Evolutionary conservation across 1,140 invertebrate genomes (phyloP), one percentile per base, ranked within the genome.

Genomic region (Thaumetopoea pityocampa): DNA sequence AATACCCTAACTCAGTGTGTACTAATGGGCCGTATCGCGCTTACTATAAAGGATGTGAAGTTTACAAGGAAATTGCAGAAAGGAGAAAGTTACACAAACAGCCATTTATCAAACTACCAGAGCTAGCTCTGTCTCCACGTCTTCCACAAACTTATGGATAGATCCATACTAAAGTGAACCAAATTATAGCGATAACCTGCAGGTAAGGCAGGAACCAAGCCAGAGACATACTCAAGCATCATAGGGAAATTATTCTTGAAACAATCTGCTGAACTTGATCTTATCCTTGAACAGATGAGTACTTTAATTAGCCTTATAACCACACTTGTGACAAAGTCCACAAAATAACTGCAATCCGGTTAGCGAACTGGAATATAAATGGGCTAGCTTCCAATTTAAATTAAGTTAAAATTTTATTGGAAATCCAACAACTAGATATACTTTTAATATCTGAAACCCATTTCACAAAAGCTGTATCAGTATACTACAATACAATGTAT

Each of bases 1-100:
- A 38, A 43, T 19, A 40, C 35, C 1, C 42, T 18, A 14, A 40
- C 40, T 1, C 9, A 10, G 30, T 54, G 45, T 23, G 45, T 45
- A 4, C 22, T 47, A 5, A 36, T 5, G 38, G 37, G 1, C 9
- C 20, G 3, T 38, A 53, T 24, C 43, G 43, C 1, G 34, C 45
- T 6, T 43, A 38, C 10, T 43, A 33, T 32, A 20, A 24, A 8
- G 23, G 23, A 5, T 24, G 23, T 8, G 23, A 4, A 7, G 23
- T 24, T 3, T 24, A 24, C 23, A 4, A 8, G 8, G 23, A 24
- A 8, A 24, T 24, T 7, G 4, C 7, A 4, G 18, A 4, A 4
- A 19, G 18, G 26, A 16, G 20, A 15, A 2, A 15, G 20, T 4
- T n/a, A n/a, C 20, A 19, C 15, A 9, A 37, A 3, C n/a, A 18